Base-by-base conservation (phyloP, 92 coral and sea anemone species). In the Zoanthus solanderi region DNA sequence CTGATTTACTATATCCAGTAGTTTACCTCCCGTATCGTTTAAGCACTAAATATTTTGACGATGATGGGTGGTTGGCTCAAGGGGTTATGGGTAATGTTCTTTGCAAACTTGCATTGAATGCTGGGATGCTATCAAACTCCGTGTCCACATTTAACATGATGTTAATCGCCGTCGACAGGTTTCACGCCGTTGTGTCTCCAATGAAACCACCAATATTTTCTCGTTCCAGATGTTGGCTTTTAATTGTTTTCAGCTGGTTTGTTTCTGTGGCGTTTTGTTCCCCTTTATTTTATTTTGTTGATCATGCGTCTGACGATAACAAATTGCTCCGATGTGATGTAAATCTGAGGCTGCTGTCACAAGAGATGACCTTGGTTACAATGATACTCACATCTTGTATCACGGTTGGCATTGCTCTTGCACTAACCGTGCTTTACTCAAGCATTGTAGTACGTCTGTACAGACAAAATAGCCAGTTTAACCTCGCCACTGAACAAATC, bases 71-170 rank as follows among this genome's bases (percentile, higher is more conserved):
- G 57, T 16, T 74, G 78, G 32, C 46, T 32, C 23, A 42, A 10
- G 77, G 77, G 8, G 8, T 72, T 72, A 16, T 72, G 9, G 77
- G 77, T 17, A 45, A 48, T 9, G 17, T 74, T 5, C 57, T 74
- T 45, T 74, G 78, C 53, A 74, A 46, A 31, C 32, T 74, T n/a
- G 58, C 46, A 45, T 14, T 1, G 57, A 74, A 16, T 46, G 57
- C 30, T 46, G 15, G 58, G 78, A 45, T 4, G 7, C 0, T 45
- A 45, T 74, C 78, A 6, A 74, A 14, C 11, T 16, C 9, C 46
- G 78, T 74, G 23, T 74, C 78, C 18, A 74, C 17, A 74, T 0
- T 47, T 45, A 74, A 31, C 18, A 74, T 47, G 78, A 17, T 74
- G 12, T 12, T 34, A 1, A 74, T 74, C 34, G 76, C 76, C n/a